Evolutionary conservation across 2,888 invertebrate genomes (phyloP).

Genomic region (Hirudinaria manillensis): DNA sequence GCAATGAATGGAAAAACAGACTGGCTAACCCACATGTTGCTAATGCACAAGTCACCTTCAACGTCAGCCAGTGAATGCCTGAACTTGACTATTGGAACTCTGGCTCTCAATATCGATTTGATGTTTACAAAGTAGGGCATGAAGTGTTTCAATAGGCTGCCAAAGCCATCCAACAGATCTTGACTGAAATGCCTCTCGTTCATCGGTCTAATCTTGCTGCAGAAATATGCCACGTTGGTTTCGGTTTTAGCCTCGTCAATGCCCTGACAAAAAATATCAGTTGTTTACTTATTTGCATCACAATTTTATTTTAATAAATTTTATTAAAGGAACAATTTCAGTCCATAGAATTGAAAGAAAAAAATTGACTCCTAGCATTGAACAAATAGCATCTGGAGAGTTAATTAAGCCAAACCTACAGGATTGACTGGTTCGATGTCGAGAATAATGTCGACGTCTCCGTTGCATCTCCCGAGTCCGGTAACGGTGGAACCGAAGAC

Average conservation of each 20-base stretch:
- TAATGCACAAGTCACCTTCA: constrained; percentile 77
- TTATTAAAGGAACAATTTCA: too few relatives aligned
- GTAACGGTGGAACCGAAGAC: constrained; percentile 88
- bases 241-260: too few relatives aligned
- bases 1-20: too few relatives aligned
- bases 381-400: too few relatives aligned
- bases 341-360: too few relatives aligned
- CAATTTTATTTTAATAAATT: too few relatives aligned
- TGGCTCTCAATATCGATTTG: constrained; percentile 70
- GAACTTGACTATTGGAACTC: constrained; percentile 84
- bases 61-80: constrained; percentile 68
- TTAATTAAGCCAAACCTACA: too few relatives aligned
- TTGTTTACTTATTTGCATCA: too few relatives aligned
- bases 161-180: constrained; percentile 68
- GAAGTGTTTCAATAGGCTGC: constrained; percentile 67
- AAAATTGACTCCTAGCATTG: too few relatives aligned
- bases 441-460: constrained; percentile 25
- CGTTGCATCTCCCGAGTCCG: constrained; percentile 65
- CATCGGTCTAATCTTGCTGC: constrained; percentile 61
- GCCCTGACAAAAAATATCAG: too few relatives aligned
- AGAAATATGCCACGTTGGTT: constrained; percentile 55
- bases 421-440: neutral
- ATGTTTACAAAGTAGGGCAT: constrained; percentile 64
- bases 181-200: constrained; percentile 63
- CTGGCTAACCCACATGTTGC: constrained; percentile 57